Conservation (phyloP, 1,140 invertebrate genomes). For the Phthorimaea operculella region DNA sequence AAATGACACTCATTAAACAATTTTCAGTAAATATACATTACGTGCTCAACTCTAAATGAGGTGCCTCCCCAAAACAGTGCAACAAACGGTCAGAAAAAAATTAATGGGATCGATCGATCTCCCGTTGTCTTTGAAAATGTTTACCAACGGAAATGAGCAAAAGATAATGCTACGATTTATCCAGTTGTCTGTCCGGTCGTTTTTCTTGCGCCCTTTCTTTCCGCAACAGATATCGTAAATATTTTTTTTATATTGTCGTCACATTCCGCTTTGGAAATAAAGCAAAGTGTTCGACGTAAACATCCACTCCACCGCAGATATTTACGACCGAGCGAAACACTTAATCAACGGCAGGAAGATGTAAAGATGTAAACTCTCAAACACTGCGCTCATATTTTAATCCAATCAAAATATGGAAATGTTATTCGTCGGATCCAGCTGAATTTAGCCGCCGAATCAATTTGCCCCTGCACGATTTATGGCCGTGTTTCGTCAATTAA, state of each 20-base stretch:
- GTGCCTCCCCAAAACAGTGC: slow-evolving; percentile 19
- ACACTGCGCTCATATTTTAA: slow-evolving; percentile 40
- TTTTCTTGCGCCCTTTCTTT: slow-evolving; percentile 7
- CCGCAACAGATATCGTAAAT: slow-evolving; percentile 7
- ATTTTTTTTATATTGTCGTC: background rate
- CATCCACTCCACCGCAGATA: slow-evolving; percentile 26
- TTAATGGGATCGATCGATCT: slow-evolving; percentile 38
- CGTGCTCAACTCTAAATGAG: slow-evolving; percentile 26
- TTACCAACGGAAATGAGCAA: slow-evolving; percentile 32
- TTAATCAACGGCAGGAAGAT: slow-evolving; percentile 50
- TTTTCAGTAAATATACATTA: slow-evolving; percentile 25
- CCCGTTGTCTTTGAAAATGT: slow-evolving; percentile 22
- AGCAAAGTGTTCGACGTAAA: slow-evolving; percentile 29
- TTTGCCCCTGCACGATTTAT: slow-evolving; percentile 53
- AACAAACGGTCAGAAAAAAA: slow-evolving; percentile 29
- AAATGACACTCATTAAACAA: slow-evolving; percentile 40
- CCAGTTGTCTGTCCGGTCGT: slow-evolving; percentile 7
- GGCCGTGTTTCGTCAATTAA: slow-evolving; percentile 59
- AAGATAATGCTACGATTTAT: slow-evolving; percentile 37
- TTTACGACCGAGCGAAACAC: slow-evolving; percentile 43
- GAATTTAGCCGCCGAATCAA: slow-evolving; percentile 41
- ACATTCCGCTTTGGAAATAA: slow-evolving; percentile 21
- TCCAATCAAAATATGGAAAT: slow-evolving; percentile 62
- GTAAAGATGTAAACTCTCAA: slow-evolving; percentile 20
- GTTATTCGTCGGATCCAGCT: slow-evolving; percentile 17